phyloP scores from a whole-genome alignment of 2,888 invertebrate genomes.

The Conomelus anceps region DNA sequence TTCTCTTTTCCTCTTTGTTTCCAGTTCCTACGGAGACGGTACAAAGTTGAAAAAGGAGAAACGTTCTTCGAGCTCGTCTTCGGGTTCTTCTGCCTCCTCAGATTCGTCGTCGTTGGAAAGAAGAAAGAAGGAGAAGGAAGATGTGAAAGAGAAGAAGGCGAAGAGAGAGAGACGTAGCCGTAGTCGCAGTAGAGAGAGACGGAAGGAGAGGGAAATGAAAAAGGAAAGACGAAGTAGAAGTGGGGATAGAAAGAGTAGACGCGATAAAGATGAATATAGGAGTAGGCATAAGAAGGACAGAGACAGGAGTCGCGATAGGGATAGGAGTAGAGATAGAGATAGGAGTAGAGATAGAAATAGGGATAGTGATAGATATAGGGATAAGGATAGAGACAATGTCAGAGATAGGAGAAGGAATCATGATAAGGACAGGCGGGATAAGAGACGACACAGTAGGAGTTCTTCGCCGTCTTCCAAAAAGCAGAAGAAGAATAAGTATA shows the following conservation, averaged over 20 bases:
- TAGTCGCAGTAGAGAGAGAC: slow-evolving; percentile 37
- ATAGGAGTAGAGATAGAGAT: slow-evolving; percentile 37
- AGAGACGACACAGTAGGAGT: slow-evolving; percentile 30
- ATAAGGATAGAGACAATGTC: slow-evolving; percentile 22
- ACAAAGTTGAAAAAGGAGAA: not conserved
- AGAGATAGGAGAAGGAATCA: slow-evolving; percentile 35
- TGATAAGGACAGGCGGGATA: slow-evolving; percentile 34
- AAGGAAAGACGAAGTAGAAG: slow-evolving; percentile 34
- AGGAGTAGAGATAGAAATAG: slow-evolving; percentile 37
- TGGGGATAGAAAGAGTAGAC: slow-evolving; percentile 30
- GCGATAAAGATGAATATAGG: slow-evolving; percentile 35
- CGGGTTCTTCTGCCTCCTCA: not conserved
- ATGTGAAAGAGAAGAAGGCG: slow-evolving; percentile 13
- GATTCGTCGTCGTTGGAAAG: not conserved
- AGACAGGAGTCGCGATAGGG: slow-evolving; percentile 33
- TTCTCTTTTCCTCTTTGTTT: too few species aligned
- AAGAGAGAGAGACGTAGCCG: slow-evolving; percentile 17
- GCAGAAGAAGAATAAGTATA: not conserved
- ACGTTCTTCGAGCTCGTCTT: not conserved
- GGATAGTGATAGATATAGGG: slow-evolving; percentile 24
- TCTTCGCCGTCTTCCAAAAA: not conserved
- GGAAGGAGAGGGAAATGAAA: slow-evolving; percentile 28
- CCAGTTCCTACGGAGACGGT: not conserved
- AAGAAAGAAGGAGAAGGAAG: not conserved
- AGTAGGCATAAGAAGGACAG: slow-evolving; percentile 28